Conservation (phyloP, 64 coral and sea anemone species). For the Dendrophyllia cribrosa region DNA sequence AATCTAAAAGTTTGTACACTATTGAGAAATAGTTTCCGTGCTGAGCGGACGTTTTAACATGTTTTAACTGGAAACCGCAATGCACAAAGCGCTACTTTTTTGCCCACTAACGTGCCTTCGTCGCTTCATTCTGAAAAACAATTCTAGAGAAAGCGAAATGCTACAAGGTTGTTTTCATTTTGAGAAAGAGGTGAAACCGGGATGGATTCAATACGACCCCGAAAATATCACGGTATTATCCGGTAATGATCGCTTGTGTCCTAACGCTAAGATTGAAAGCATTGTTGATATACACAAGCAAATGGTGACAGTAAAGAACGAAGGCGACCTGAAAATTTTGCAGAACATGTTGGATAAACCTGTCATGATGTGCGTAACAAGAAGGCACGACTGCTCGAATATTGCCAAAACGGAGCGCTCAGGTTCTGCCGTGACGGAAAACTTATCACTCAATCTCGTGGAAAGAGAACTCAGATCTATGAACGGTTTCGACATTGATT, state of each 20-base stretch:
- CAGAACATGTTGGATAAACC: slow-evolving; percentile 36
- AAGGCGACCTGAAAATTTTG: not conserved
- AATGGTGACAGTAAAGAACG: slow-evolving; percentile 20
- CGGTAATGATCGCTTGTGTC: slow-evolving; percentile 30
- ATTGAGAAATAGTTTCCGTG: no score
- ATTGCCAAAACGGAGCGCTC: not conserved
- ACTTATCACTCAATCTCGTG: not conserved
- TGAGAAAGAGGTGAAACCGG: slow-evolving; percentile 15
- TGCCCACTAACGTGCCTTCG: slow-evolving; percentile 3
- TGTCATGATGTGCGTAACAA: slow-evolving; percentile 51
- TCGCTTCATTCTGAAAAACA: not conserved
- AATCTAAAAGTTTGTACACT: no score
- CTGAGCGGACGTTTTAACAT: no score
- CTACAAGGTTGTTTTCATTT: slow-evolving; percentile 46
- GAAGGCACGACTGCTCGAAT: slow-evolving; percentile 26
- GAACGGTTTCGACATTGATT: slow-evolving; percentile 52
- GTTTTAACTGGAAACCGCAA: not conserved
- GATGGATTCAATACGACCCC: slow-evolving; percentile 49
- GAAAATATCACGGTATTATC: slow-evolving; percentile 44
- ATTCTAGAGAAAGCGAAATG: not conserved
- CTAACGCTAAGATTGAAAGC: not conserved
- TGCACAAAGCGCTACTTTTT: not conserved
- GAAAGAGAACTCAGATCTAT: slow-evolving; percentile 27
- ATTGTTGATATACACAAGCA: slow-evolving; percentile 42
- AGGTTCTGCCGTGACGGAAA: not conserved